A percentile compares a stretch with the other conserved stretches of the same genome.
Evolutionary conservation across 2,113 vertebrate genomes (phyloP).

Genomic region (Hystrix cristata): DNA sequence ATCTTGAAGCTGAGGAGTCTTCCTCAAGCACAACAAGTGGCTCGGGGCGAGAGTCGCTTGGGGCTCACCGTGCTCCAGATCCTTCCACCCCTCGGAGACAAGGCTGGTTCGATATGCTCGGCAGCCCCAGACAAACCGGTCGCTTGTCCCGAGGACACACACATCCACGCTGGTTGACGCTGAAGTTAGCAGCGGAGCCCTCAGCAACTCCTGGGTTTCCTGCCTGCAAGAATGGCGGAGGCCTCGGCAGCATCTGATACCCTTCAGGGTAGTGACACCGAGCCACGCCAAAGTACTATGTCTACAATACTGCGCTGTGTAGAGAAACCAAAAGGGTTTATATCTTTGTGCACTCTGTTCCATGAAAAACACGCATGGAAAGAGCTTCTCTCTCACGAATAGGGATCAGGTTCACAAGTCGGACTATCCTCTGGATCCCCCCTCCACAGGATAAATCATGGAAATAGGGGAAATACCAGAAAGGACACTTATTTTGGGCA

Average conservation of each 20-base stretch:
- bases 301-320: not conserved
- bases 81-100: not conserved
- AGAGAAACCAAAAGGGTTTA: not conserved
- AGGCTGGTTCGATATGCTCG: not conserved
- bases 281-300: not conserved
- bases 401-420: not conserved
- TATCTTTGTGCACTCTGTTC: not conserved
- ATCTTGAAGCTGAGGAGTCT: not conserved
- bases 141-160: not conserved
- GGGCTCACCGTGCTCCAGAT: not conserved
- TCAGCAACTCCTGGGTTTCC: rapidly evolving
- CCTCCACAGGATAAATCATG: not conserved
- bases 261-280: not conserved
- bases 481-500: slow-evolving; percentile 7
- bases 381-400: not conserved
- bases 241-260: not conserved
- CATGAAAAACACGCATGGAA: not conserved
- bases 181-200: not conserved
- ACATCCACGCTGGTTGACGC: not conserved
- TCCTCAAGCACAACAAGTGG: not conserved
- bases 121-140: not conserved
- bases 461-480: not conserved
- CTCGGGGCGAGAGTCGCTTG: not conserved
- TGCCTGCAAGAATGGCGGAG: not conserved
- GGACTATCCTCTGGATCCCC: not conserved